Conservation (phyloP, 2,888 invertebrate genomes). For the Heteropelma amictum region DNA sequence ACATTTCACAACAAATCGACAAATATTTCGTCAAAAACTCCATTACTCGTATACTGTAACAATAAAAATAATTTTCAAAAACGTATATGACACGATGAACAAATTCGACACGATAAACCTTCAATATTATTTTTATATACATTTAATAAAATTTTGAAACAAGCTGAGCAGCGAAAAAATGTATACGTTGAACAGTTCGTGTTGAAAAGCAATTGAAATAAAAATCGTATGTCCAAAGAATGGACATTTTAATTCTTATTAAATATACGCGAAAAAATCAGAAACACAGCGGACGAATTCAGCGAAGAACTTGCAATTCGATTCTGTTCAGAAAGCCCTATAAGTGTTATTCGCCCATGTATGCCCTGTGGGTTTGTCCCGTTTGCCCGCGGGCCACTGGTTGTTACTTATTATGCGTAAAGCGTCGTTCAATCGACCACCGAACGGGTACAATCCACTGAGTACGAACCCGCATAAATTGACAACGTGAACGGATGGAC, state of each 20-base stretch:
- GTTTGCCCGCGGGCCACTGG: constrained; percentile 13
- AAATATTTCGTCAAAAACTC: too few species aligned
- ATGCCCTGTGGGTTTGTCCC: neutral
- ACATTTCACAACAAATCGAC: neutral
- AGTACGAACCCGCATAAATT: constrained; percentile 44
- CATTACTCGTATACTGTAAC: too few species aligned
- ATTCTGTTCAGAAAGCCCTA: neutral
- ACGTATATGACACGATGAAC: too few species aligned
- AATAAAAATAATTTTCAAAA: too few species aligned
- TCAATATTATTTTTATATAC: too few species aligned
- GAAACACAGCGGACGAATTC: neutral
- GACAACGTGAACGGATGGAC: constrained; percentile 19
- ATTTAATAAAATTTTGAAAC: too few species aligned
- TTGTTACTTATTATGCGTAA: constrained; percentile 49
- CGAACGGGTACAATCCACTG: constrained; percentile 36
- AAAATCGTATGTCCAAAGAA: too few species aligned
- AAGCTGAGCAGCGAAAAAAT: too few species aligned
- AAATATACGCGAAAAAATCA: neutral
- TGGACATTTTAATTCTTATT: neutral
- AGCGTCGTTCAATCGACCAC: constrained; percentile 44
- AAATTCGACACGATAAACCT: too few species aligned
- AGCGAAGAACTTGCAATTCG: neutral
- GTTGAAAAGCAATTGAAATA: too few species aligned
- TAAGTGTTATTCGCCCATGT: neutral
- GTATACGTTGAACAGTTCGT: too few species aligned